phyloP scores from a whole-genome alignment of 2,113 vertebrate genomes.

The Oncorhynchus keta region DNA sequence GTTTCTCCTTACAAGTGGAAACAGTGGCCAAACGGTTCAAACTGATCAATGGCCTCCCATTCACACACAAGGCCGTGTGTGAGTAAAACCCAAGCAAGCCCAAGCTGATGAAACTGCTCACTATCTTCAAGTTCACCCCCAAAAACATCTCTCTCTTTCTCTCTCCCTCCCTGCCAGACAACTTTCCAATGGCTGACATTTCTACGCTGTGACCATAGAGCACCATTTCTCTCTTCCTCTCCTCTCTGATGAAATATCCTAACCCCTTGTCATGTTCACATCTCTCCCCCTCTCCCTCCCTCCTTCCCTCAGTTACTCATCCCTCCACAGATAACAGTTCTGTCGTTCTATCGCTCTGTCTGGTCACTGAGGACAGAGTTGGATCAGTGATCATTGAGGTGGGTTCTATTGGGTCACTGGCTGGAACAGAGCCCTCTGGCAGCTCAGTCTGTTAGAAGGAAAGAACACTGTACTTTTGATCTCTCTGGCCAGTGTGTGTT shows the following conservation, averaged over 20 bases:
- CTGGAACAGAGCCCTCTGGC: background rate
- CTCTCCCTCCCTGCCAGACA: slow-evolving; percentile 27
- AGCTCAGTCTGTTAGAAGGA: background rate
- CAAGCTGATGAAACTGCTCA: slow-evolving; percentile 53
- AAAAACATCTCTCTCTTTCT: background rate
- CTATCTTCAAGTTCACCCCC: too few relatives aligned
- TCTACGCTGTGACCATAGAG: slow-evolving; percentile 33
- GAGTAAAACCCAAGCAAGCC: slow-evolving; percentile 42
- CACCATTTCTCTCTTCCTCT: too few relatives aligned
- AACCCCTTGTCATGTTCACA: slow-evolving; percentile 11
- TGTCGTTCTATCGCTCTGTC: background rate
- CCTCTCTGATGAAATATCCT: slow-evolving; percentile 29
- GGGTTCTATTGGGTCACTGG: slow-evolving; percentile 7
- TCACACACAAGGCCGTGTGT: slow-evolving; percentile 43
- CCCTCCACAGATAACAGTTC: background rate
- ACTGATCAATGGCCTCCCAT: slow-evolving; percentile 23
- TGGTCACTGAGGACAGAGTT: background rate
- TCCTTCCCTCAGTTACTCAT: background rate
- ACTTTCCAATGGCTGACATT: slow-evolving; percentile 46
- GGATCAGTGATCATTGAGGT: background rate
- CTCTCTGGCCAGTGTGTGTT: slow-evolving; percentile 16
- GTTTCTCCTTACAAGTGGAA: slow-evolving; percentile 66
- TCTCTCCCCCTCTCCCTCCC: background rate
- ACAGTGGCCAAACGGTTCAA: slow-evolving; percentile 54
- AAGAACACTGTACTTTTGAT: background rate